Evolutionary conservation across 2,113 vertebrate genomes (phyloP).

Genomic region (Tringa solitaria): DNA sequence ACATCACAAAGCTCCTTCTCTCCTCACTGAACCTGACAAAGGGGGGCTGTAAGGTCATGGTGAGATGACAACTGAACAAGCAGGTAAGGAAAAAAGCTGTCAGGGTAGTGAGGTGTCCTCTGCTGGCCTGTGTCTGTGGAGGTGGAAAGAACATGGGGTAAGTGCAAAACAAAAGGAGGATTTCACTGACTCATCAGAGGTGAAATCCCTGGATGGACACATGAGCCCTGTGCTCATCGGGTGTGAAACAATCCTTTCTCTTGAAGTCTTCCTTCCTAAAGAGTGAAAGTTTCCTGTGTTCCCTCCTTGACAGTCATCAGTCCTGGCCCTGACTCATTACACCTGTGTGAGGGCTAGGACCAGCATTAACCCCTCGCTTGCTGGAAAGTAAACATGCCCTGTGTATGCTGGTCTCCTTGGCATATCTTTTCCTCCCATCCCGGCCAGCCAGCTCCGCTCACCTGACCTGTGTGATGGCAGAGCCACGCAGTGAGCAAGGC

Average conservation of each 20-base stretch:
- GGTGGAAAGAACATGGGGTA: not conserved
- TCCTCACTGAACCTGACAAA: not conserved
- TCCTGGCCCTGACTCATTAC: not conserved
- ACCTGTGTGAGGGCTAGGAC: not conserved
- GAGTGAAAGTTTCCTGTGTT: conserved; percentile 35
- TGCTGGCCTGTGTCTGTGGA: not conserved
- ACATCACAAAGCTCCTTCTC: not conserved
- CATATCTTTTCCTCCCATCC: not conserved
- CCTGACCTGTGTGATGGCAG: not conserved
- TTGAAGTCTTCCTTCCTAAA: not conserved
- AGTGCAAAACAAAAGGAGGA: not conserved
- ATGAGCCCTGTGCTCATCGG: not conserved
- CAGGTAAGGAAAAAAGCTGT: not conserved
- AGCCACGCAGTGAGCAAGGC: not conserved
- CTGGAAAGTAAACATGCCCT: not conserved
- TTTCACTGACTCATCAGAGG: not conserved
- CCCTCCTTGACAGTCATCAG: conserved; percentile 30
- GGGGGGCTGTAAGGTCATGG: not conserved
- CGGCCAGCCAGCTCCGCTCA: not conserved
- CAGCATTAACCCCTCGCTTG: not conserved
- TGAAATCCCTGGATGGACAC: not conserved
- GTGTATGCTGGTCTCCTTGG: not conserved
- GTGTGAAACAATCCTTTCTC: conserved; percentile 7
- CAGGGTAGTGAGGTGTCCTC: not conserved
- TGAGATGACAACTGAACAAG: not conserved